These are phyloP conservation scores for Sebastes schlegelii DNA, from an alignment of 2,113 vertebrate species.

Conservation along the genomic window DNA sequence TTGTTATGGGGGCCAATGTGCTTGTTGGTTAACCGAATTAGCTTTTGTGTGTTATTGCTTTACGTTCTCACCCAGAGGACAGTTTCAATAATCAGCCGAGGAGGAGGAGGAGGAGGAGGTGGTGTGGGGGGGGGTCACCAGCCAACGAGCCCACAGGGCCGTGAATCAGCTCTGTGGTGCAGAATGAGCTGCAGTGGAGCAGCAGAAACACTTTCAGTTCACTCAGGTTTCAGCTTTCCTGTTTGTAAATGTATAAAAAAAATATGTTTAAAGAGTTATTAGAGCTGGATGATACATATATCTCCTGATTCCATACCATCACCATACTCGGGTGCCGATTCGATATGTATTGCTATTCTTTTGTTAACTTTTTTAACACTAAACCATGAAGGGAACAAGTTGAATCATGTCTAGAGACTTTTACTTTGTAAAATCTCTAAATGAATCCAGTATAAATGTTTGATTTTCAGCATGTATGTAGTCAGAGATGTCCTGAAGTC, in stretches of 20 bases:
- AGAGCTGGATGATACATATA: too few relatives aligned
- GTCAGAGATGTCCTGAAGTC: too few relatives aligned
- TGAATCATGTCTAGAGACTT: too few relatives aligned
- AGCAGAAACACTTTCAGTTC: slow-evolving; percentile 3
- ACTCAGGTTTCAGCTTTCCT: not conserved
- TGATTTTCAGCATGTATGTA: too few relatives aligned
- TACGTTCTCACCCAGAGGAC: slow-evolving; percentile 79
- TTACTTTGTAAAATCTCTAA: too few relatives aligned
- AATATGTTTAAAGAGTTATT: too few relatives aligned
- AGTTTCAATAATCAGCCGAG: slow-evolving; percentile 74
- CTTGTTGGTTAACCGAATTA: slow-evolving; percentile 82
- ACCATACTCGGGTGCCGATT: too few relatives aligned
- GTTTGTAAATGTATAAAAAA: not conserved
- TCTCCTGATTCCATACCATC: too few relatives aligned
- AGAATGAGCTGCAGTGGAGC: not conserved
- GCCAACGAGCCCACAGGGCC: slow-evolving; percentile 29
- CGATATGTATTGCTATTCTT: too few relatives aligned
- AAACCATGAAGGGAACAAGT: too few relatives aligned
- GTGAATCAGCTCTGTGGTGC: slow-evolving; percentile 24
- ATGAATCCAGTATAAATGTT: too few relatives aligned
- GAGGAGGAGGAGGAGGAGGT: slow-evolving; percentile 4
- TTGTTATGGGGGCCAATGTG: slow-evolving; percentile 76
- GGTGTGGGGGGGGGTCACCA: not conserved
- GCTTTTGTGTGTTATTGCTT: slow-evolving; percentile 81
- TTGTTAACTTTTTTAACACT: too few relatives aligned